Conservation (phyloP, 2,113 vertebrate species). For the Pelmatolapia mariae region DNA sequence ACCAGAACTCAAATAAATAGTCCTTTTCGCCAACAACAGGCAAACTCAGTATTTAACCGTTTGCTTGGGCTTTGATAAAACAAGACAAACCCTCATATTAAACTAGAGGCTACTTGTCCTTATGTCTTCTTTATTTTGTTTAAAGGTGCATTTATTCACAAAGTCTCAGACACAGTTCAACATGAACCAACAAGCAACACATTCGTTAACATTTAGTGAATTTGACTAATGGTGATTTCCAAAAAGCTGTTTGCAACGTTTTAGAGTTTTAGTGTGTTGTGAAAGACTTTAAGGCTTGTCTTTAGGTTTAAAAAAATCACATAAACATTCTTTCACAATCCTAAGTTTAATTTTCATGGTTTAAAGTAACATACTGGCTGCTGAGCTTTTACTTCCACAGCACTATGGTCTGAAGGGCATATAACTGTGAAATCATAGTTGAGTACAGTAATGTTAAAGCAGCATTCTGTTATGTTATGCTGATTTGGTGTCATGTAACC, state of each 20-base stretch:
- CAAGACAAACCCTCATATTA: neutral
- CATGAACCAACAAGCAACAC: neutral
- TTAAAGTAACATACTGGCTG: neutral
- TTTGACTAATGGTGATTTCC: neutral
- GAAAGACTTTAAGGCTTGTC: neutral
- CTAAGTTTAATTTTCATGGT: neutral
- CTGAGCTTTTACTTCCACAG: neutral
- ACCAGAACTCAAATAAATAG: neutral
- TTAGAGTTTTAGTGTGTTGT: neutral
- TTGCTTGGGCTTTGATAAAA: neutral
- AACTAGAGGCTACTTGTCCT: neutral
- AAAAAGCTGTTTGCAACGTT: neutral
- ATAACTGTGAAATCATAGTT: neutral
- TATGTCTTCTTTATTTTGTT: neutral
- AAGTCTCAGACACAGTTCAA: neutral
- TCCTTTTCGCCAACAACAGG: neutral
- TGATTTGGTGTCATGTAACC: conserved; percentile 45
- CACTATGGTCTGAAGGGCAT: neutral
- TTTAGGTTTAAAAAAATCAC: neutral
- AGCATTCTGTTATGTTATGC: neutral
- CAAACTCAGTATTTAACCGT: neutral
- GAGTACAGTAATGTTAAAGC: neutral
- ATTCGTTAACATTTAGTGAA: neutral
- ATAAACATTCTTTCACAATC: neutral
- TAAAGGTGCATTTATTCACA: neutral